A percentile compares a stretch with the other conserved stretches of the same genome.
phyloP scores from a whole-genome alignment of 2,113 vertebrate species.

The Haemorhous mexicanus region DNA sequence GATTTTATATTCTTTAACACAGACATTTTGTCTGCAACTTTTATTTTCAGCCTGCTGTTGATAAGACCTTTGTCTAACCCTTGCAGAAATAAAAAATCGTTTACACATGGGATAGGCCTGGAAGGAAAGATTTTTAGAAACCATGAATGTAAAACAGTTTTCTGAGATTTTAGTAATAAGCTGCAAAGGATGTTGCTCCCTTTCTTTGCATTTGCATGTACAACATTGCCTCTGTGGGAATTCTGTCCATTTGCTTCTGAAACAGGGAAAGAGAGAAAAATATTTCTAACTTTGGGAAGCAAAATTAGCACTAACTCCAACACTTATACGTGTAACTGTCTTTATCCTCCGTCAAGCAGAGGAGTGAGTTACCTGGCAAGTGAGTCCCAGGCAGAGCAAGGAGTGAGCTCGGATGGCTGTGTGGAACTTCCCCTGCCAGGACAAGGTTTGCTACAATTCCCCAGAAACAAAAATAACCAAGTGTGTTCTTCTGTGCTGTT shows the following conservation, averaged over 20 bases:
- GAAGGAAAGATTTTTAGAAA: background rate
- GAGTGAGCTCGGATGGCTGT: background rate
- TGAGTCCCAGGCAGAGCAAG: rapidly evolving
- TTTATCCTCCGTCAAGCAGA: background rate
- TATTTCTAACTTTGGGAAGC: background rate
- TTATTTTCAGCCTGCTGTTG: background rate
- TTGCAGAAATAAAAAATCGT: background rate
- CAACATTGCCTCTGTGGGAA: background rate
- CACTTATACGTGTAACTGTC: background rate
- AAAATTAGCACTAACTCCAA: background rate
- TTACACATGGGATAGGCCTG: background rate
- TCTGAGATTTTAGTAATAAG: background rate
- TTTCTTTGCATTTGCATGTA: background rate
- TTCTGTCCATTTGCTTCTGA: background rate
- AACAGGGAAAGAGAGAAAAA: background rate
- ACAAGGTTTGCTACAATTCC: background rate
- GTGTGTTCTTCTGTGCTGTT: background rate
- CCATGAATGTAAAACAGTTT: background rate
- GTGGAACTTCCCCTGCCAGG: background rate
- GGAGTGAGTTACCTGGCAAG: background rate
- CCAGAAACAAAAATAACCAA: background rate
- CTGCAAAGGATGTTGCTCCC: background rate
- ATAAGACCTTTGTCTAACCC: background rate
- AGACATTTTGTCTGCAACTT: background rate
- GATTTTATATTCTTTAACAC: background rate